These are phyloP conservation scores for Pogona vitticeps DNA, from an alignment of 2,113 vertebrate species.

Conservation along the genomic window DNA sequence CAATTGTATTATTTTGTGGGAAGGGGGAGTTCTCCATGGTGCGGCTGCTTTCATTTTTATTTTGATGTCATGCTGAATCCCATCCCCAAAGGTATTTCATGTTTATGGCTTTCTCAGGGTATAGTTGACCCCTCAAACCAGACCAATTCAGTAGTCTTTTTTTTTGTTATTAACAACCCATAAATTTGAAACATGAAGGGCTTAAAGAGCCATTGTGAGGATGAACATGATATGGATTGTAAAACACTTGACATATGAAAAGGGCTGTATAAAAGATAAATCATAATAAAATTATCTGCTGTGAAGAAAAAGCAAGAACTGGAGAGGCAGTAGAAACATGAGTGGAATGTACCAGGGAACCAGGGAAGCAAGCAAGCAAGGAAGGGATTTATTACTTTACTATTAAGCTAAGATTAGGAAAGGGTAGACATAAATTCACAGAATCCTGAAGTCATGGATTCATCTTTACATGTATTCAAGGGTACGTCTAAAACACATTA, in stretches of 20 bases:
- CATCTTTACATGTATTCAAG: not conserved
- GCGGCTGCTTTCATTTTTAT: too few relatives aligned
- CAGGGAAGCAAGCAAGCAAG: too few relatives aligned
- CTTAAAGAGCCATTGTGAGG: not conserved
- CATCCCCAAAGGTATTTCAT: not conserved
- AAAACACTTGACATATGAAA: not conserved
- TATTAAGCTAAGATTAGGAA: not conserved
- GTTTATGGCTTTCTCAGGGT: not conserved
- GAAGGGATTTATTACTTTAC: not conserved
- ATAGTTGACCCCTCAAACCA: not conserved
- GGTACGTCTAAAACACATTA: not conserved
- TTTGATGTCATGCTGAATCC: not conserved
- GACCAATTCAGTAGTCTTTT: not conserved
- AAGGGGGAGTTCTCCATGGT: too few relatives aligned
- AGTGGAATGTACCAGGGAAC: not conserved
- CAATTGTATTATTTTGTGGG: too few relatives aligned
- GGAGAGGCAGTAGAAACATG: not conserved
- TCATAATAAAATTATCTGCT: not conserved
- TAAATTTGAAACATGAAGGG: not conserved
- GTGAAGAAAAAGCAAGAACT: not conserved
- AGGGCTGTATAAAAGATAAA: not conserved
- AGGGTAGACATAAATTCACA: not conserved
- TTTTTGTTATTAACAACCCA: not conserved
- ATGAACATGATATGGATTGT: not conserved
- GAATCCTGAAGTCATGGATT: not conserved